Base-by-base conservation (phyloP, 2,888 invertebrate species). In the Drosophila incognita region DNA sequence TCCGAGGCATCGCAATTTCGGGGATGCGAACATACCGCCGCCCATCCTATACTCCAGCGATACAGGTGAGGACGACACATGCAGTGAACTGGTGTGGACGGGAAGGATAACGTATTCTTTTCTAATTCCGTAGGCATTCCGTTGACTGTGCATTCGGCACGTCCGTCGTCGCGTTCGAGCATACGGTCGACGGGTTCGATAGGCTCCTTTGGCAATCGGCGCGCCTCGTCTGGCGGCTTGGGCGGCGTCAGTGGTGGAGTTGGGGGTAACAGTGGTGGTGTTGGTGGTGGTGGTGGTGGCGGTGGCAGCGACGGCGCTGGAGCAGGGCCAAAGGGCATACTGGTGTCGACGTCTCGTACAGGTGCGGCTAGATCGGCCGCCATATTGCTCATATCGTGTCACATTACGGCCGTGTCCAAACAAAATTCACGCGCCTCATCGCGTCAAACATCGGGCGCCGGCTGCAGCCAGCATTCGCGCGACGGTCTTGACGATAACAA, bases 301-400 rank as follows among this genome's bases (percentile, higher is more conserved):
- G 92, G 92, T 77, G 94, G 94, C 91, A 93, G 94, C 91, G 92
- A 82, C 68, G 90, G 94, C 48, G 91, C 92, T 81, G 92, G 94
- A 92, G 92, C 83, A 76, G 91, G 94, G 78, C 94, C 94, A 89
- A 95, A 95, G 90, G 96, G 96, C 93, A 95, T 95, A 92, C 93
- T 95, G 90, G 96, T 96, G 92, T 95, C 96, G 92, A 95, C 96
- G 92, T 97, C 97, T 93, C 96, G 97, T 94, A 96, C 97, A 97
- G 97, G 97, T 97, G 97, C 97, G 95, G 97, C 97, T 94, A 96
- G 97, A 94, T 95, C 96, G 94, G 97, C 97, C 95, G 97, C 97
- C 96, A 97, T 97, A 96, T 97, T 97, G 96, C 96, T 97, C 95
- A 97, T 97, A 95, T 97, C 97, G 95, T 97, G 96, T 95, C 96